Conservation (phyloP, 2,888 invertebrate genomes). For the Aphrophora alni region DNA sequence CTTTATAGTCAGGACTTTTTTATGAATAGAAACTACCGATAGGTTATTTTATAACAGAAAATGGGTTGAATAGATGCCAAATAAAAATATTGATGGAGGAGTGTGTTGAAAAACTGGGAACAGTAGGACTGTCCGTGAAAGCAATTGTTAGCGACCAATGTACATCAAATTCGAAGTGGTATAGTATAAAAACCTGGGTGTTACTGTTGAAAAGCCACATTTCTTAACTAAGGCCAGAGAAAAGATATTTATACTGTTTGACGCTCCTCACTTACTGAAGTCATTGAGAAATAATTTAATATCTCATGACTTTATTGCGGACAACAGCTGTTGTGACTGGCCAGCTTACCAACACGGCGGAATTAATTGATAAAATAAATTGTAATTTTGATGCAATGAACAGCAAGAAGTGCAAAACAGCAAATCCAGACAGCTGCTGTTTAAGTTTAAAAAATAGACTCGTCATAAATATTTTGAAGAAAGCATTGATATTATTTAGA, state of each 20-base stretch:
- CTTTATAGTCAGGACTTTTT: slow-evolving; percentile 49
- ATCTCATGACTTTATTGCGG: slow-evolving; percentile 38
- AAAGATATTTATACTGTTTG: slow-evolving; percentile 47
- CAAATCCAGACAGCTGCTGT: slow-evolving; percentile 42
- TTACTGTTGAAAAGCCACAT: slow-evolving; percentile 44
- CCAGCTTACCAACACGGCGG: slow-evolving; percentile 45
- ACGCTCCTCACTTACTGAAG: slow-evolving; percentile 49
- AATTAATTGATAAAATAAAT: slow-evolving; percentile 48
- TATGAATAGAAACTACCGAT: slow-evolving; percentile 50
- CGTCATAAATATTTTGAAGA: slow-evolving; percentile 40
- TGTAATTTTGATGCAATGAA: slow-evolving; percentile 48
- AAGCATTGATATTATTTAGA: slow-evolving; percentile 22
- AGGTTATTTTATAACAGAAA: too few species aligned
- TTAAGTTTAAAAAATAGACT: slow-evolving; percentile 18
- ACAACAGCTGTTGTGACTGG: slow-evolving; percentile 41
- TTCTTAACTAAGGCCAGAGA: slow-evolving; percentile 26
- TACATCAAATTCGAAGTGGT: slow-evolving; percentile 44
- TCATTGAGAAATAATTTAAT: slow-evolving; percentile 47
- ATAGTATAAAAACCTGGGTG: slow-evolving; percentile 43
- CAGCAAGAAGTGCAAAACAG: too few species aligned
- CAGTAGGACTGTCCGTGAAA: slow-evolving; percentile 45
- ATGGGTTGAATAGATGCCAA: slow-evolving; percentile 34
- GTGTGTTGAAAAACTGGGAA: slow-evolving; percentile 35
- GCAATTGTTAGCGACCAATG: slow-evolving; percentile 48
- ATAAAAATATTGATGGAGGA: slow-evolving; percentile 41